phyloP scores from a whole-genome alignment of 2,888 invertebrate species.

The Caenorhabditis doughertyi region DNA sequence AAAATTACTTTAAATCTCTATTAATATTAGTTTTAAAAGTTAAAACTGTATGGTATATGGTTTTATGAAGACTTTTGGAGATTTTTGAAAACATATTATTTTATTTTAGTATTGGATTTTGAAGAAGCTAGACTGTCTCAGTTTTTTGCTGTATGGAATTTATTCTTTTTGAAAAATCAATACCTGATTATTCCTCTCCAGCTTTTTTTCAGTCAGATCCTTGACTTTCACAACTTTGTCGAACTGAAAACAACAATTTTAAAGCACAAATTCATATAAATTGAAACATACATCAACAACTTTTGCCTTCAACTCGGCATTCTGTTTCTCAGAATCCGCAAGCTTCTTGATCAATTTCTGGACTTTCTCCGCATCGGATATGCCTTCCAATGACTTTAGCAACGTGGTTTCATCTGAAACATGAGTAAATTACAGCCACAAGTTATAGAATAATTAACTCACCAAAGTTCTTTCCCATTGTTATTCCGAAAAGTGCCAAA shows the following conservation, averaged over 20 bases:
- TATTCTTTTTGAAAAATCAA: slow-evolving; percentile 1
- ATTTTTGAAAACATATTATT: too few species aligned
- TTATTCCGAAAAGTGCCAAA: slow-evolving; percentile 6
- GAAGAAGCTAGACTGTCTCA: neutral
- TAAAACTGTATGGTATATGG: too few species aligned
- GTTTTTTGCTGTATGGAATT: slow-evolving; percentile 1
- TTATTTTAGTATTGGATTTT: too few species aligned
- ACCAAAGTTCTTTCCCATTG: slow-evolving; percentile 56
- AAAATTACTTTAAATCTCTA: too few species aligned
- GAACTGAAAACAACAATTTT: slow-evolving; percentile 48
- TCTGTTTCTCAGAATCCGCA: slow-evolving; percentile 56
- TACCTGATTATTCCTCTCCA: slow-evolving; percentile 69
- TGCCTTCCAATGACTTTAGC: slow-evolving; percentile 66
- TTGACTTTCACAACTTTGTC: slow-evolving; percentile 69
- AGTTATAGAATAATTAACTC: slow-evolving; percentile 1
- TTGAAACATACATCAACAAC: slow-evolving; percentile 47
- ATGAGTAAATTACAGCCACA: neutral
- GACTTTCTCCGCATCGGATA: slow-evolving; percentile 63
- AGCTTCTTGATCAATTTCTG: slow-evolving; percentile 61
- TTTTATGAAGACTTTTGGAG: too few species aligned
- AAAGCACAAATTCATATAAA: neutral
- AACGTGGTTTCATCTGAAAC: slow-evolving; percentile 60
- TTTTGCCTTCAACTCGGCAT: slow-evolving; percentile 57
- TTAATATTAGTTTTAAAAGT: too few species aligned
- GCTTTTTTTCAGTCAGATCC: slow-evolving; percentile 68